Evolutionary conservation across 1,140 invertebrate species (phyloP).

Genomic region (Aphelenchoides besseyi): DNA sequence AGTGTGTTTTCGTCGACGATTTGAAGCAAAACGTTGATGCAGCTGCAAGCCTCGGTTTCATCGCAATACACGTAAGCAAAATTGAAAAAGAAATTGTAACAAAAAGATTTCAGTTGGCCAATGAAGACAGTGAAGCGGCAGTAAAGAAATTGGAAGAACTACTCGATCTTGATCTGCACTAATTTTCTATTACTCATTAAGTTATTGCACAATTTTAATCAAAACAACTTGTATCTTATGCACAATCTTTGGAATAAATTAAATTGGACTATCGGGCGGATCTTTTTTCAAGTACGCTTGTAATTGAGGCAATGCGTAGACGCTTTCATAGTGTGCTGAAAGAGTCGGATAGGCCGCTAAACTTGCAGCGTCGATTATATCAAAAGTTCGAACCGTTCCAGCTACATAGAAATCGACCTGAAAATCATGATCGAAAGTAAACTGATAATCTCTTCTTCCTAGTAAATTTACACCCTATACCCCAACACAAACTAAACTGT

Average conservation of each 20-base stretch:
- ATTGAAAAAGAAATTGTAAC: too few relatives aligned
- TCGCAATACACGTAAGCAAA: too few relatives aligned
- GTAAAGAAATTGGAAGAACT: slow-evolving; percentile 1
- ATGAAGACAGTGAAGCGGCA: slow-evolving; percentile 1
- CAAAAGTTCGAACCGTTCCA: background rate
- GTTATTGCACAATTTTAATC: background rate
- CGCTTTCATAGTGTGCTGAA: background rate
- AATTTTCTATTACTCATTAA: background rate
- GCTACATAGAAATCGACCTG: slow-evolving; percentile 12
- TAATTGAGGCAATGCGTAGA: background rate
- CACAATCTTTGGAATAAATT: background rate
- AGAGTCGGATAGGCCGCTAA: background rate
- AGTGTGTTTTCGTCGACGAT: slow-evolving; percentile 35
- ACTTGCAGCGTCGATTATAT: background rate
- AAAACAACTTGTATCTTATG: background rate
- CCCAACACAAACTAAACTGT: too few relatives aligned
- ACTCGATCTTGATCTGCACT: background rate
- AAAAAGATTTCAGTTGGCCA: background rate
- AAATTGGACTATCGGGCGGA: background rate
- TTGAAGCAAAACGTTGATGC: slow-evolving; percentile 27
- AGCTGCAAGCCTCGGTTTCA: slow-evolving; percentile 26
- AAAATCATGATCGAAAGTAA: too few relatives aligned
- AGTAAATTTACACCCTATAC: too few relatives aligned
- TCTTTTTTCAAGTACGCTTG: background rate
- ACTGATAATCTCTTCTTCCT: too few relatives aligned